Percentiles rank a stretch among this genome's conserved stretches.
phyloP scores from a whole-genome alignment of 2,797 vertebrate genomes.

The Falco novaeseelandiae region DNA sequence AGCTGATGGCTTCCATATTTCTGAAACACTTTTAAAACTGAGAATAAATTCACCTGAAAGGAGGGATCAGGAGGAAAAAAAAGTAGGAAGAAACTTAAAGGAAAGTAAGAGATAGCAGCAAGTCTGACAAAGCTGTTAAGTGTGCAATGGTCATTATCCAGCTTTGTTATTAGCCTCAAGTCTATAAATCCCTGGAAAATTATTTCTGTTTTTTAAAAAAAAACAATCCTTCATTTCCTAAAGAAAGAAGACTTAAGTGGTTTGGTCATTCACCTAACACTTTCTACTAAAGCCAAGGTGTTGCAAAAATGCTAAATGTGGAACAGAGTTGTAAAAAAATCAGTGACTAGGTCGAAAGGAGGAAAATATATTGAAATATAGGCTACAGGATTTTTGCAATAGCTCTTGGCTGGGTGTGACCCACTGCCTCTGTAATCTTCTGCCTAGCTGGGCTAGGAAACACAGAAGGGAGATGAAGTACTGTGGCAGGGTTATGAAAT shows the following conservation, averaged over 20 bases:
- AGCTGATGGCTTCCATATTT: not conserved
- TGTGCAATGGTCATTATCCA: not conserved
- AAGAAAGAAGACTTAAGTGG: not conserved
- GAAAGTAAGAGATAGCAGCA: not conserved
- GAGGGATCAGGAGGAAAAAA: fast-evolving
- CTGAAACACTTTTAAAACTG: not conserved
- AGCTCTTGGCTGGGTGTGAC: not conserved
- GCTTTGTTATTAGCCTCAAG: not conserved
- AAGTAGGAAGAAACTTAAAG: not conserved
- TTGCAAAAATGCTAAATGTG: not conserved
- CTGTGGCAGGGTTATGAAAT: not conserved
- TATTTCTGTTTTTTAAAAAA: not conserved
- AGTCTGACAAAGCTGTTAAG: not conserved
- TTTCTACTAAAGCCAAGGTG: not conserved
- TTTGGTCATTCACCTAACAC: not conserved
- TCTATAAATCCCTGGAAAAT: not conserved
- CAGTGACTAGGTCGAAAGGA: not conserved
- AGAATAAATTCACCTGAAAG: not conserved
- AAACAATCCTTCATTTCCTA: not conserved
- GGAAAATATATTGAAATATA: not conserved
- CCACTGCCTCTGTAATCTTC: not conserved
- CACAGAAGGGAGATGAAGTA: not conserved
- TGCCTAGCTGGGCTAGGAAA: not conserved
- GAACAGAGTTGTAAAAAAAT: not conserved
- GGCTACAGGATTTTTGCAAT: not conserved